These are phyloP conservation scores for Oncorhynchus gorbuscha DNA, from an alignment of 2,113 vertebrate species.

Conservation along the genomic window DNA sequence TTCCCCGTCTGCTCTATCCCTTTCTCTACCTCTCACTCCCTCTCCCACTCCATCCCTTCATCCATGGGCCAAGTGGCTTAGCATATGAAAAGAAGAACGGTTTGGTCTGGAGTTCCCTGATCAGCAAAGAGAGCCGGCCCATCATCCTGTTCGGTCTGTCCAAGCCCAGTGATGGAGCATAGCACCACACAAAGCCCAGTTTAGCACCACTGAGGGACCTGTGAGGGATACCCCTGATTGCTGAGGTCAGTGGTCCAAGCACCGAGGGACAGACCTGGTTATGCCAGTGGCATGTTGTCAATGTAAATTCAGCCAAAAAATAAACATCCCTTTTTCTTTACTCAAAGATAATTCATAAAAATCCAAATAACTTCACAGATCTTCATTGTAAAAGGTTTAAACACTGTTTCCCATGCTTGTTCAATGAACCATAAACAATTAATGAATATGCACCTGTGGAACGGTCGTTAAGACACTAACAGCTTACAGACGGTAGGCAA, in stretches of 20 bases:
- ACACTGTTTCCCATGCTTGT: no score
- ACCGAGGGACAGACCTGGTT: conserved; percentile 31
- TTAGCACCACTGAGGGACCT: conserved; percentile 58
- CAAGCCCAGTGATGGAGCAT: conserved; percentile 68
- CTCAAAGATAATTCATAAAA: no score
- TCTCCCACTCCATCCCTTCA: conserved; percentile 12
- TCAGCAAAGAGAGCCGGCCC: conserved; percentile 52
- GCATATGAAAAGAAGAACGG: conserved; percentile 78
- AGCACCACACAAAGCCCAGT: conserved; percentile 42
- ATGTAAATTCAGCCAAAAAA: no score
- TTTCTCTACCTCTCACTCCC: conserved; percentile 1
- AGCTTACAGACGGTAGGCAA: no score
- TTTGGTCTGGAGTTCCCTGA: conserved; percentile 61
- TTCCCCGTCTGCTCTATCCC: conserved; percentile 66
- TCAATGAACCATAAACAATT: no score
- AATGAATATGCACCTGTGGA: no score
- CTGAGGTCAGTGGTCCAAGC: conserved; percentile 37
- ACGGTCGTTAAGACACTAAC: no score
- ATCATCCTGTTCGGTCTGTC: conserved; percentile 43
- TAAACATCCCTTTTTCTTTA: no score
- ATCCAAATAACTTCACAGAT: no score
- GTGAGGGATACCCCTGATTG: conserved; percentile 53
- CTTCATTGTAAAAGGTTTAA: no score
- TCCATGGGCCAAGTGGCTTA: conserved; percentile 76
- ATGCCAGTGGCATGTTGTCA: no score